These are phyloP conservation scores for Riparia riparia DNA, from an alignment of 2,113 vertebrate genomes.

Conservation along the genomic window DNA sequence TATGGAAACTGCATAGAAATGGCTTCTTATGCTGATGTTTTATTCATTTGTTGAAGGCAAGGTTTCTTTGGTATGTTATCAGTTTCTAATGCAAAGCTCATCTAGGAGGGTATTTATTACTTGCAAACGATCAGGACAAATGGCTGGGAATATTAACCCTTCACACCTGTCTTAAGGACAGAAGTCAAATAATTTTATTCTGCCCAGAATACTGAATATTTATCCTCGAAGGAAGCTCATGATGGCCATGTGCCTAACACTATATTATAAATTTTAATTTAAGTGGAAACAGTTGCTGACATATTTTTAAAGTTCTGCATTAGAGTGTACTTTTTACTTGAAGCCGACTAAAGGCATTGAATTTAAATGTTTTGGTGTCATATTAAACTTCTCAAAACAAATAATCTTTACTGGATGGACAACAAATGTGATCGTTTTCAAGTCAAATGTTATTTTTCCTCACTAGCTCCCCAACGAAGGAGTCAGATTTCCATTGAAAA, in stretches of 20 bases:
- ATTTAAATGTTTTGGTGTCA: not conserved
- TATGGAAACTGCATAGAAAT: not conserved
- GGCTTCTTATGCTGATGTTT: not conserved
- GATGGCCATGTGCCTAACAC: not conserved
- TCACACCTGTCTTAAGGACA: not conserved
- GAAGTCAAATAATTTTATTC: not conserved
- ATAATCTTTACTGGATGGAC: not conserved
- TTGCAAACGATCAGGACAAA: not conserved
- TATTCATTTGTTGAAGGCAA: not conserved
- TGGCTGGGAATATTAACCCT: constrained; percentile 4
- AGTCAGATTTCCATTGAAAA: not conserved
- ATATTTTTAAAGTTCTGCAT: not conserved
- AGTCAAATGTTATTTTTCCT: not conserved
- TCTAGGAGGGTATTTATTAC: not conserved
- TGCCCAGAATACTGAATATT: not conserved
- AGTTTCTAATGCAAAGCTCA: not conserved
- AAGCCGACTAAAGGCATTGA: not conserved
- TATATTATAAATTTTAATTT: not conserved
- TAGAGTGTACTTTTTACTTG: not conserved
- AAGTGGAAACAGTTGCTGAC: not conserved
- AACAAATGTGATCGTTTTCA: not conserved
- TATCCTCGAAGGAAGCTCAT: not conserved
- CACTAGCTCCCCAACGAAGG: not conserved
- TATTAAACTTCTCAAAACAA: not conserved
- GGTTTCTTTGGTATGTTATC: not conserved